Evolutionary conservation across 2,888 invertebrate genomes (phyloP), one percentile per base, ranked within the genome.

Genomic region (Hirtodrosophila alboralis): DNA sequence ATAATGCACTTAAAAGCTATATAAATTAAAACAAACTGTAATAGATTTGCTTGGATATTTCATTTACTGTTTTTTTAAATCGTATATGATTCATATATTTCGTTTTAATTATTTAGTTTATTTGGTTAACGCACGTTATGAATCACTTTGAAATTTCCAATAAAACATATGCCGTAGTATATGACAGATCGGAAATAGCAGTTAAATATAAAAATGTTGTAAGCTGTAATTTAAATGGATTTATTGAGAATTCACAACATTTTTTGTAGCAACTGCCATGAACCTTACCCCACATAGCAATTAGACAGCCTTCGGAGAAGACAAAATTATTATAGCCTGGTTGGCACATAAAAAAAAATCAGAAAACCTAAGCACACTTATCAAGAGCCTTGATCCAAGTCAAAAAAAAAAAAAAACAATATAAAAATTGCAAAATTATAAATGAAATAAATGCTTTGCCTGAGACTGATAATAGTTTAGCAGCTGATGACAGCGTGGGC

Each of bases 341-440:
- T 2, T 23, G 23, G 23, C 23, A 23, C 23, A 23, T 8, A 23
- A 47, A 31, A 44, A 37, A 23, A 27, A 33, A 34, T 33, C 18
- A 47, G 8, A 44, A 51, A 37, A 14, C 10, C 31, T 49, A 47
- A 57, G 49, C 43, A 26, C 37, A 72, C 51, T 58, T 51, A 66
- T 68, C 61, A 34, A 9, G 45, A 49, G 70, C 65, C 81, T 80
- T 86, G 72, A 72, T 78, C 80, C 53, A 61, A 63, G 59, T 40
- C 36, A 13, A 62, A 61, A 45, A 49, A 59, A 34, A 34, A 28
- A 52, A 37, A 3, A 38, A 52, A 57, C 41, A 52, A 44, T 38
- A 16, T 56, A 43, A 49, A 27, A 36, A 63, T 37, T 40, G n/a
- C n/a, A n/a, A 26, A 47, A 61, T 53, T 31, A 33, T 47, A 61